phyloP scores from a whole-genome alignment of 1,140 invertebrate genomes.

The Vanessa tameamea region DNA sequence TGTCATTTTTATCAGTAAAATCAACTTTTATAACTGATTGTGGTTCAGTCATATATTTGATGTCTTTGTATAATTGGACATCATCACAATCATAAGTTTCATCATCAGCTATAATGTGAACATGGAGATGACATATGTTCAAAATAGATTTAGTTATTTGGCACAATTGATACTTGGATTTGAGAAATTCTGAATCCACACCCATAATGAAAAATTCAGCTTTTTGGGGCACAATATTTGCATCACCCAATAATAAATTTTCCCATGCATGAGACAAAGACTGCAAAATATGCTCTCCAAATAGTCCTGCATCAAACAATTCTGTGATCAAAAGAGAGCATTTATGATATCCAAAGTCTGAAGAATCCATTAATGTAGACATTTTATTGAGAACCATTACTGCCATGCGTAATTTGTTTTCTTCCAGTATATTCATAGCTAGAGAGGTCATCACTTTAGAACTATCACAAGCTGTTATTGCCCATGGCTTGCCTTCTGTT shows the following conservation, averaged over 20 bases:
- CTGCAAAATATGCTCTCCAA: slow-evolving; percentile 87
- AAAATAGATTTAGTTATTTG: slow-evolving; percentile 61
- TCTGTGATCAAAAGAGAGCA: slow-evolving; percentile 87
- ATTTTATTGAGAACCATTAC: slow-evolving; percentile 56
- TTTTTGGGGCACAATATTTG: slow-evolving; percentile 82
- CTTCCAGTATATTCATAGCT: slow-evolving; percentile 63
- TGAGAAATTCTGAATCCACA: slow-evolving; percentile 76
- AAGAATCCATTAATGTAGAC: slow-evolving; percentile 71
- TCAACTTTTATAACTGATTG: slow-evolving; percentile 82
- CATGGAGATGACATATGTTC: slow-evolving; percentile 64
- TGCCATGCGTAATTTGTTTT: slow-evolving; percentile 46
- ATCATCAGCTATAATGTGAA: slow-evolving; percentile 51
- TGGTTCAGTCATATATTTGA: slow-evolving; percentile 83
- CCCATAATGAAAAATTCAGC: slow-evolving; percentile 85
- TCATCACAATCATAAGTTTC: slow-evolving; percentile 87
- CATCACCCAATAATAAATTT: slow-evolving; percentile 78
- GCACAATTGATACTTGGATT: slow-evolving; percentile 70
- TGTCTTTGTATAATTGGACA: slow-evolving; percentile 80
- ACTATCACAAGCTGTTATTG: slow-evolving; percentile 85
- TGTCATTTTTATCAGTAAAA: slow-evolving; percentile 83
- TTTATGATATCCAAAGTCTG: slow-evolving; percentile 81
- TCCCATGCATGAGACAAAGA: slow-evolving; percentile 86
- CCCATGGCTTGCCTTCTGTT: slow-evolving; percentile 78
- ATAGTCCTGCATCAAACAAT: slow-evolving; percentile 88
- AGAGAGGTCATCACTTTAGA: slow-evolving; percentile 82